Evolutionary conservation across 2,113 vertebrate genomes (phyloP).

Genomic region (Murina feae): DNA sequence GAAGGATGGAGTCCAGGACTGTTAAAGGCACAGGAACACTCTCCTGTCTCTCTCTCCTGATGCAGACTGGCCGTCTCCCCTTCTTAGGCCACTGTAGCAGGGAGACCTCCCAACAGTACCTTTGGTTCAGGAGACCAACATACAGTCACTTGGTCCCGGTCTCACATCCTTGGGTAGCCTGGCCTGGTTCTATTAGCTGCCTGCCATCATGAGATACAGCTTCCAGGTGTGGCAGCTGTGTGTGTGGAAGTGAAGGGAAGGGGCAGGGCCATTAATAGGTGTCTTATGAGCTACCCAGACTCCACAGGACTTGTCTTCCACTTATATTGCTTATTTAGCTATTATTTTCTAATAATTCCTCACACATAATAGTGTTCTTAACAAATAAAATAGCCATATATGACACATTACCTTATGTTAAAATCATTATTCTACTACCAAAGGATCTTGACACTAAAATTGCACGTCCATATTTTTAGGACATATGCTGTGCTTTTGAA

Average conservation of each 20-base stretch:
- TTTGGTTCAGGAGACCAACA: background rate
- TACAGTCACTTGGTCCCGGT: background rate
- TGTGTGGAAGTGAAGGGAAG: accelerated
- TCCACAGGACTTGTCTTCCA: background rate
- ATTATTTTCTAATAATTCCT: background rate
- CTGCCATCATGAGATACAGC: background rate
- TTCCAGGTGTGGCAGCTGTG: background rate
- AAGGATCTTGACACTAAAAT: constrained; percentile 25
- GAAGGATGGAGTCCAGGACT: too few relatives aligned
- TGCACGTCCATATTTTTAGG: background rate
- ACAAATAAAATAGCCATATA: background rate
- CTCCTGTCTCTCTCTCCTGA: background rate
- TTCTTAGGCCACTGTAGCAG: background rate
- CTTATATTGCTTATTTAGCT: background rate
- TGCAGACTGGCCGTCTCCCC: too few relatives aligned
- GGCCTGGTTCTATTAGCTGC: background rate
- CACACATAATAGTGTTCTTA: background rate
- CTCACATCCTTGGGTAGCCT: background rate
- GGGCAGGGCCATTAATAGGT: too few relatives aligned
- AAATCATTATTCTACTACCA: background rate
- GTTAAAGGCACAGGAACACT: background rate
- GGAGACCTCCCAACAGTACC: background rate
- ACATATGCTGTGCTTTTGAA: background rate
- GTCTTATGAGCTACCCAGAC: background rate
- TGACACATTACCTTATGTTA: background rate